These are phyloP conservation scores for Cheilinus undulatus DNA, from an alignment of 2,113 vertebrate species.

Conservation along the genomic window DNA sequence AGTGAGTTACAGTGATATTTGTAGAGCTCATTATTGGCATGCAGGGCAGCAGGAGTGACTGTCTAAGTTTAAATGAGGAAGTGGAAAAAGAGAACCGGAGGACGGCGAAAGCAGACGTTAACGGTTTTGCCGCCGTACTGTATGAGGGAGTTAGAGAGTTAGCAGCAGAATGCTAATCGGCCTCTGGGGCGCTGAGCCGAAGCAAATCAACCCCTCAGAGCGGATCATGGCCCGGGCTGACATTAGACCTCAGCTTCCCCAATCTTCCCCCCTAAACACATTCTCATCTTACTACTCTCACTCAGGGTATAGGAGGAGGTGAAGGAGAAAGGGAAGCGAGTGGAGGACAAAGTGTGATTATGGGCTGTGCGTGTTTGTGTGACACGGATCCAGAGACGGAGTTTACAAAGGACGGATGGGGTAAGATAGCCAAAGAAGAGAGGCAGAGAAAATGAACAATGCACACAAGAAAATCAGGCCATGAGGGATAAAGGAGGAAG, in stretches of 20 bases:
- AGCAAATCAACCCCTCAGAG: constrained; percentile 78
- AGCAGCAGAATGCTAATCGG: constrained; percentile 73
- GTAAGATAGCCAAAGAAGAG: constrained; percentile 6
- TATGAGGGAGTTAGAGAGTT: constrained; percentile 68
- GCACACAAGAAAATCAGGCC: constrained; percentile 16
- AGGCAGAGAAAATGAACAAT: constrained; percentile 18
- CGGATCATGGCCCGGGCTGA: constrained; percentile 73
- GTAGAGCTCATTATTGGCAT: constrained; percentile 61
- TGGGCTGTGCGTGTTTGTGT: constrained; percentile 11
- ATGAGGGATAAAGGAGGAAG: background rate
- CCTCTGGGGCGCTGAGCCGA: constrained; percentile 71
- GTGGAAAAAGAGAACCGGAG: constrained; percentile 38
- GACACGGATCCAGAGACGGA: constrained; percentile 36
- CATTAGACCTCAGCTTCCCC: constrained; percentile 63
- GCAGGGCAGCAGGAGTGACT: constrained; percentile 42
- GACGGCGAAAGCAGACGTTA: constrained; percentile 38
- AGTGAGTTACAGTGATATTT: constrained; percentile 62
- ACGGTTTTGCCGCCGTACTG: constrained; percentile 43
- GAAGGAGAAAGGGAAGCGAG: constrained; percentile 36
- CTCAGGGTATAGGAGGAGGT: constrained; percentile 38
- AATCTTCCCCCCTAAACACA: constrained; percentile 49
- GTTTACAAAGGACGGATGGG: constrained; percentile 10
- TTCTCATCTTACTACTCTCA: constrained; percentile 71
- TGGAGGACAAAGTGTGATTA: constrained; percentile 41
- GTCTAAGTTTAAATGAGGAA: constrained; percentile 40